Base-by-base conservation (phyloP, 2,113 vertebrate genomes). In the Gymnarchus niloticus region DNA sequence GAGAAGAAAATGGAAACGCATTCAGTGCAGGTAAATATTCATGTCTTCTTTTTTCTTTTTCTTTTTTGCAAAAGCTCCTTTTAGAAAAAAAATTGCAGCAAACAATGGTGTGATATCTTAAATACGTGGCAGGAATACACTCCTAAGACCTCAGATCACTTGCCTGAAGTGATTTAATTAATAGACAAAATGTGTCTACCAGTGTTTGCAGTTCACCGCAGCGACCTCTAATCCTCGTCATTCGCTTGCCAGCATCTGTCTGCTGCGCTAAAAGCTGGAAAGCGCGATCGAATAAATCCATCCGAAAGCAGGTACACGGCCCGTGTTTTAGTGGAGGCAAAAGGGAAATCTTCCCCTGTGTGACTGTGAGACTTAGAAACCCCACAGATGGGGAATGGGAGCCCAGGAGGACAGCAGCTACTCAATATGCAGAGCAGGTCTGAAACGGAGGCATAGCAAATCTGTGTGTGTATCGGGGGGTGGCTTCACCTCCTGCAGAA, bases 141-240 rank as follows among this genome's bases (percentile, higher is more conserved):
- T 73, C 33, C 65, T 73, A 41, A 33, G 65, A 73, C 65, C 65
- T 41, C 19, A 33, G 65, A 73, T 73, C 65, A 69, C 65, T 41
- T 69, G 65, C 65, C 65, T 69, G 65, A 69, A 69, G 65, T 69
- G 41, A 73, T 73, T 73, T 73, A 73, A 73, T 73, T 73, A 73
- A 73, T 37, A 73, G 33, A 73, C 65, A 73, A 73, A 73, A 41
- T 41, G 28, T 41, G 33, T 33, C 65, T 73, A 37, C 41, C 28
- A 6, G 65, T 17, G 41, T 73, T 73, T 41, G 33, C 33, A 73
- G 65, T 19, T 12, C 65, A 73, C 65, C 37, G 4, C n/a, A 33
- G 33, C 0, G 33, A 73, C 33, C 65, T 14, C 65, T 41, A 73
- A 73, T 73, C 33, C 33, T 12, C 33, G 14, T 73, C 3, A 41